Evolutionary conservation across 2,113 vertebrate genomes (phyloP), one percentile per base, ranked within the genome.

Genomic region (Irena cyanogastra): DNA sequence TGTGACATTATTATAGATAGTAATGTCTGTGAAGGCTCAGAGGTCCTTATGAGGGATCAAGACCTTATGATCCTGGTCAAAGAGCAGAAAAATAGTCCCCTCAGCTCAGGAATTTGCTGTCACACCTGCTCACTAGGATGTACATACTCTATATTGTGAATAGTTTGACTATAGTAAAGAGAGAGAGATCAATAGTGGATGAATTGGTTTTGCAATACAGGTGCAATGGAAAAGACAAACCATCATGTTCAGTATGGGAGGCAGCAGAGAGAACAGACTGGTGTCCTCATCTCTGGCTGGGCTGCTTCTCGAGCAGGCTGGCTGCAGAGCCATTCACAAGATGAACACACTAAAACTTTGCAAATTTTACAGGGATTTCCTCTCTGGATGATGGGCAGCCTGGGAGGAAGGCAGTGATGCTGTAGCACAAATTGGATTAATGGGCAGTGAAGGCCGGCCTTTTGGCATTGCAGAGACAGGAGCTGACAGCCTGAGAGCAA

Each of bases 371-470:
- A 66, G 49, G 45, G 74, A 92, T 68, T 50, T 74, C 53, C 60
- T 68, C n/a, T 83, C 44, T 69, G 68, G 52, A 86, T 89, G 88
- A 89, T 42, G 69, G 31, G 64, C 52, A 83, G 90, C 71, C 60
- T 75, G 76, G 44, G 72, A 94, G 56, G 72, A 95, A 93, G 41
- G 52, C 20, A 2, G 31, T 64, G 76, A 42, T 80, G 31, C 64
- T 94, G 80, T 39, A 92, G 64, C 63, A 90, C 92, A 81, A 90
- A 92, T 90, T 96, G 76, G 71, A 94, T 94, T 96, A 97, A 93
- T 89, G 64, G 79, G 30, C 76, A 92, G 47, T 68, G 79, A 93
- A 96, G 64, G 53, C 64, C 89, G 90, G 76, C 49, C 71, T 92
- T 96, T 89, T 74, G 70, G 87, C 42, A 65, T 57, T 89, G 68